phyloP scores from a whole-genome alignment of 2,888 invertebrate genomes.

The Meta bourneti region DNA sequence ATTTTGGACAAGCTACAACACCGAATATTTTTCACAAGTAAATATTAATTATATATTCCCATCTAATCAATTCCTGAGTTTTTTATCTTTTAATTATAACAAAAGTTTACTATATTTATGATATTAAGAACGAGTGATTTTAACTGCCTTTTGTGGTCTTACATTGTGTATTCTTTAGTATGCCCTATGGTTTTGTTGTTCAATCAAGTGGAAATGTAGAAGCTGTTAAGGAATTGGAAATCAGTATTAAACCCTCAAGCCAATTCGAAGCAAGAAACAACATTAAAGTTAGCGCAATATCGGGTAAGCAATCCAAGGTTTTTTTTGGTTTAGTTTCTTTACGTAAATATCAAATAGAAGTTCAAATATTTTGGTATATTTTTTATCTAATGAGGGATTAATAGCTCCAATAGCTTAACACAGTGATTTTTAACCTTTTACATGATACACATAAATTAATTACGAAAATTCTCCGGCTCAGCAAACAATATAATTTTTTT shows the following conservation, averaged over 20 bases:
- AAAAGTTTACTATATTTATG: background rate
- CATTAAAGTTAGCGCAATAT: no score
- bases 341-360: no score
- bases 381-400: no score
- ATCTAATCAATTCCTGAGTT: background rate
- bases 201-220: background rate
- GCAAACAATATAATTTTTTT: no score
- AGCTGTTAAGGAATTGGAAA: slow-evolving; percentile 20
- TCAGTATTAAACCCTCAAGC: background rate
- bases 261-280: no score
- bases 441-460: no score
- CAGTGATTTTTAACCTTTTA: no score
- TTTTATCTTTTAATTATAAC: background rate
- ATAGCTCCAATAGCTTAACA: no score
- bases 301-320: no score
- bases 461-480: no score
- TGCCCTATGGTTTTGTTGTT: slow-evolving; percentile 40
- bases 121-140: background rate
- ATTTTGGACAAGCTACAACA: slow-evolving; percentile 7
- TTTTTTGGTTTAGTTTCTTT: no score
- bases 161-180: background rate
- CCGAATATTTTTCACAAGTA: slow-evolving; percentile 27
- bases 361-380: no score
- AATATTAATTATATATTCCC: background rate
- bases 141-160: background rate